These are phyloP conservation scores for Uloborus diversus DNA, from an alignment of 1,140 invertebrate genomes.

Conservation along the genomic window DNA sequence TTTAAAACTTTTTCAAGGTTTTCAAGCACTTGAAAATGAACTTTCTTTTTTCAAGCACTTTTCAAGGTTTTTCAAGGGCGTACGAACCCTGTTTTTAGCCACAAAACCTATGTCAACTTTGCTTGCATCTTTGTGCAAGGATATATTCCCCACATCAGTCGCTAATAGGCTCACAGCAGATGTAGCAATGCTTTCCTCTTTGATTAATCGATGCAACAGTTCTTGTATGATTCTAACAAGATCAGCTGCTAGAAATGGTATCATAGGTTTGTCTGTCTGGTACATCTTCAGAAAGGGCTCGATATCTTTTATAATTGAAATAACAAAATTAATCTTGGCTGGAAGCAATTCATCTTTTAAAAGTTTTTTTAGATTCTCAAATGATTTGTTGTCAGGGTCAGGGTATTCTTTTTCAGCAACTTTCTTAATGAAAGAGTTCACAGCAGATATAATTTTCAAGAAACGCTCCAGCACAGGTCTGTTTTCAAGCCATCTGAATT, in stretches of 20 bases:
- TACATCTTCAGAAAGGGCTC: constrained; percentile 3
- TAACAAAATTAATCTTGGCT: constrained; percentile 1
- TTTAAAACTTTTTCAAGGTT: too few species aligned
- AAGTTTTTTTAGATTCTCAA: neutral
- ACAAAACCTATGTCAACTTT: constrained; percentile 15
- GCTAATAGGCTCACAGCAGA: neutral
- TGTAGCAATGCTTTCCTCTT: constrained; percentile 8
- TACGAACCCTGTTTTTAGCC: neutral
- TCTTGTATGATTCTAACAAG: neutral
- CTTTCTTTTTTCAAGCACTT: too few species aligned
- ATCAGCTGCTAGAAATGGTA: constrained; percentile 15
- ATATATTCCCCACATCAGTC: neutral
- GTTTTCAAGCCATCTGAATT: neutral
- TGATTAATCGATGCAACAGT: constrained; percentile 3
- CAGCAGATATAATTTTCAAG: constrained; percentile 1
- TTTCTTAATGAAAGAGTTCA: constrained; percentile 5
- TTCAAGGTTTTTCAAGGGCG: too few species aligned
- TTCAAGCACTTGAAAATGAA: too few species aligned
- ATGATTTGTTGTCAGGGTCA: neutral
- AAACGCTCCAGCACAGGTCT: neutral
- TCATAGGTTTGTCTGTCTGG: constrained; percentile 6
- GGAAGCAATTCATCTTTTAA: neutral
- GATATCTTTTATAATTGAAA: constrained; percentile 7
- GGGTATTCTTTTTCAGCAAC: neutral
- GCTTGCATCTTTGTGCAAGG: neutral